phyloP scores from a whole-genome alignment of 2,888 invertebrate species.

The Tuberolachnus salignus region DNA sequence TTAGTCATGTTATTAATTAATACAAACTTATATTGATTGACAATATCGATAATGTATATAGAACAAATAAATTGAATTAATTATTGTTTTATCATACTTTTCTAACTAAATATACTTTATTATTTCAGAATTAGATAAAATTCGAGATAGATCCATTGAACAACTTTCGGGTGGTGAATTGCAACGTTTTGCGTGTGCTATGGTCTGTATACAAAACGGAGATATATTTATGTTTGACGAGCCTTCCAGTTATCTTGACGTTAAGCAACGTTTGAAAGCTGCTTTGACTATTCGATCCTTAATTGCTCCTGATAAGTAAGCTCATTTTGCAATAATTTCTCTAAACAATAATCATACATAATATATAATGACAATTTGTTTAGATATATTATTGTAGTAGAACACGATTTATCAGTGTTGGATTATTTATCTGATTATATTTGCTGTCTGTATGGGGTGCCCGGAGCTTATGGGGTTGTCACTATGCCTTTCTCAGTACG shows the following conservation, averaged over 20 bases:
- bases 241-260: conserved; percentile 97
- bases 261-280: conserved; percentile 96
- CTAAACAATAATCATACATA: conserved; percentile 15
- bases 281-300: conserved; percentile 92
- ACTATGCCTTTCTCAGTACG: conserved; percentile 99
- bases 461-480: conserved; percentile 98
- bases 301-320: conserved; percentile 87
- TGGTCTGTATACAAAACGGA: conserved; percentile 97
- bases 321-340: conserved; percentile 45
- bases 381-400: conserved; percentile 97
- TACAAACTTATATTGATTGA: too few species aligned
- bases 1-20: background rate
- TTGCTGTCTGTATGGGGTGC: conserved; percentile 97
- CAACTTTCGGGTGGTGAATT: conserved; percentile 97
- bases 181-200: conserved; percentile 96
- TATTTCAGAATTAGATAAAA: conserved; percentile 80
- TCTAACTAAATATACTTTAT: conserved; percentile 45
- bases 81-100: too few species aligned
- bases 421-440: conserved; percentile 99
- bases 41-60: background rate
- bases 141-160: conserved; percentile 86
- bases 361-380: conserved; percentile 58
- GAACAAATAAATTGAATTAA: background rate
- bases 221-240: conserved; percentile 99
- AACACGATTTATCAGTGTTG: conserved; percentile 97